A percentile compares a stretch with the other conserved stretches of the same genome.
Evolutionary conservation across 1,140 invertebrate species (phyloP).

Genomic region (Caenorhabditis latens): DNA sequence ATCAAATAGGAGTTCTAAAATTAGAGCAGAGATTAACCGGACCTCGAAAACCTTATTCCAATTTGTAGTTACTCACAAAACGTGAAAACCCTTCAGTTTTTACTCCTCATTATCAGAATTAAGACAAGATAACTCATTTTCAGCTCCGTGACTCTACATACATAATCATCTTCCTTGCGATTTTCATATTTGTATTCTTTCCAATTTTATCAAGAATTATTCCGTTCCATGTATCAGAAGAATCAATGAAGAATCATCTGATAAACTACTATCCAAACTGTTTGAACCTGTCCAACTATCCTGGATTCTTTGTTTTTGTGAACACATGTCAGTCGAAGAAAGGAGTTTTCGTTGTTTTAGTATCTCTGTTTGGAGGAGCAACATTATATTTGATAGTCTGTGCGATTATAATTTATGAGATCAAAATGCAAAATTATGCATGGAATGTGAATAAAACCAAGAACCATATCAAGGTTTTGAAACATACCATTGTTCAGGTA

Average conservation of each 20-base stretch:
- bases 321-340: background rate
- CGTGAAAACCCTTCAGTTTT: too few species aligned
- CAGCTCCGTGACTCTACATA: slow-evolving; percentile 8
- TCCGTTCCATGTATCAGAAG: background rate
- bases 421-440: background rate
- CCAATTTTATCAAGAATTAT: background rate
- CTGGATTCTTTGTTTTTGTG: slow-evolving; percentile 10
- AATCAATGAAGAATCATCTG: background rate
- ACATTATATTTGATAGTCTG: background rate
- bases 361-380: background rate
- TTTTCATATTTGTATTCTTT: background rate
- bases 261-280: background rate
- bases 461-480: slow-evolving; percentile 6
- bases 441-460: slow-evolving; percentile 16
- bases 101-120: background rate
- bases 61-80: too few species aligned
- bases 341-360: background rate
- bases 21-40: too few species aligned
- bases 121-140: background rate
- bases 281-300: background rate
- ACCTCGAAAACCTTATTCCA: too few species aligned
- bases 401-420: slow-evolving; percentile 4
- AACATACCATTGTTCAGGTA: background rate
- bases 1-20: too few species aligned
- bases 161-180: background rate